Conservation (phyloP, 2,888 invertebrate genomes). For the Nephrotoma appendiculata region DNA sequence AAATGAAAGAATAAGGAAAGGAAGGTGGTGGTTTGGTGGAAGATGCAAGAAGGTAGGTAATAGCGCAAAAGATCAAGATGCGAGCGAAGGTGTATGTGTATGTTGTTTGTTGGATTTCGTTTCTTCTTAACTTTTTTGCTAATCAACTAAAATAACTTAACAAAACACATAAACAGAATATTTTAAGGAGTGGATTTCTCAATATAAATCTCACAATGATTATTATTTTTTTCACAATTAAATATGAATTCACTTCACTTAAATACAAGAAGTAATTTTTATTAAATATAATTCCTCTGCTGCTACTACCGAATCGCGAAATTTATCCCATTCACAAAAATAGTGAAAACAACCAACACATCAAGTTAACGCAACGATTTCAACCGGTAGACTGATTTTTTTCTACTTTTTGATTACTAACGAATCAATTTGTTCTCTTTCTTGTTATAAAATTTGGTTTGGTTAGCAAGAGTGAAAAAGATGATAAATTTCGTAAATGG, state of each 20-base stretch:
- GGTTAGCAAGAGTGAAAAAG: neutral
- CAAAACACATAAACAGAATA: neutral
- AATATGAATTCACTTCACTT: neutral
- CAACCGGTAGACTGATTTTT: neutral
- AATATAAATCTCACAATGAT: neutral
- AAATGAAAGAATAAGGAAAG: neutral
- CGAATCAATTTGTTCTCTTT: neutral
- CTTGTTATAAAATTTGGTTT: neutral
- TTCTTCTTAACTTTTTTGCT: neutral
- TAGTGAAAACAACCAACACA: neutral
- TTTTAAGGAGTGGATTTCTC: neutral
- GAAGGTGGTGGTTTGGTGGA: neutral
- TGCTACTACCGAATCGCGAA: neutral
- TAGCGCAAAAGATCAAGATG: neutral
- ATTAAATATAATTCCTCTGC: neutral
- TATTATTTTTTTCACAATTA: neutral
- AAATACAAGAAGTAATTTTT: neutral
- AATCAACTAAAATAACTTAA: neutral
- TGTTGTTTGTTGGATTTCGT: neutral
- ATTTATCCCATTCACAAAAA: neutral
- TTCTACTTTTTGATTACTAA: neutral
- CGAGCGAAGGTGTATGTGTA: neutral
- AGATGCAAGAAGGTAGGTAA: neutral
- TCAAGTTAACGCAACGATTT: neutral
- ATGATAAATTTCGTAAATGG: neutral